Evolutionary conservation across 2,888 invertebrate species (phyloP).

Genomic region (Clepsis dumicolana): DNA sequence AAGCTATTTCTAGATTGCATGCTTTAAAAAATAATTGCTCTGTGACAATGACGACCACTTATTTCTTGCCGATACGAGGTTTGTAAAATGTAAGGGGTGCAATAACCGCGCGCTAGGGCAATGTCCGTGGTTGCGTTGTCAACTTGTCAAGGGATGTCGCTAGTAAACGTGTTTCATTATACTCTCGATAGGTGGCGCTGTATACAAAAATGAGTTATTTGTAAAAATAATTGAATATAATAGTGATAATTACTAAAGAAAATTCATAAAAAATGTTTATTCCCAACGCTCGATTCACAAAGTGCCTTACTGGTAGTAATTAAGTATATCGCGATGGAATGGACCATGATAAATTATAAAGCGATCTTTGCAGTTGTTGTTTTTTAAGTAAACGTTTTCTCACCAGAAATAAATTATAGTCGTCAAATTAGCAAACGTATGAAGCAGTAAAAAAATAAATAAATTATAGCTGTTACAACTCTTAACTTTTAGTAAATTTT

Average conservation of each 20-base stretch:
- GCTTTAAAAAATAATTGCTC: too few species aligned
- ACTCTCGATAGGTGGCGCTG: neutral
- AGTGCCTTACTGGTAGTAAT: slow-evolving; percentile 7
- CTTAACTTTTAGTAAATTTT: too few species aligned
- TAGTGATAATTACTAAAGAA: too few species aligned
- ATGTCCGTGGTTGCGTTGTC: neutral
- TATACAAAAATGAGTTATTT: neutral
- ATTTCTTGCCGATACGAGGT: neutral
- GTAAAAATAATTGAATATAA: neutral
- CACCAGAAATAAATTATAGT: too few species aligned
- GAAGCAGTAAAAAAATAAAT: too few species aligned
- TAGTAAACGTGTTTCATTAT: neutral
- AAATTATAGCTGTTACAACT: too few species aligned
- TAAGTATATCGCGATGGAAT: neutral
- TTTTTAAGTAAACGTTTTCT: neutral
- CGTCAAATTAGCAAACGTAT: too few species aligned
- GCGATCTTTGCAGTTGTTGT: neutral
- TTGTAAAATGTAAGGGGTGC: neutral
- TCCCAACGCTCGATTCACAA: slow-evolving; percentile 6
- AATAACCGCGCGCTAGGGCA: neutral
- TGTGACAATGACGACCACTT: too few species aligned
- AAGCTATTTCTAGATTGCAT: too few species aligned
- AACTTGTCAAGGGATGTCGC: neutral
- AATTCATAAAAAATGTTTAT: neutral
- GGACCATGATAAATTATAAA: neutral